Evolutionary conservation across 2,113 vertebrate genomes (phyloP).

Genomic region (Sinocyclocheilus rhinocerous): DNA sequence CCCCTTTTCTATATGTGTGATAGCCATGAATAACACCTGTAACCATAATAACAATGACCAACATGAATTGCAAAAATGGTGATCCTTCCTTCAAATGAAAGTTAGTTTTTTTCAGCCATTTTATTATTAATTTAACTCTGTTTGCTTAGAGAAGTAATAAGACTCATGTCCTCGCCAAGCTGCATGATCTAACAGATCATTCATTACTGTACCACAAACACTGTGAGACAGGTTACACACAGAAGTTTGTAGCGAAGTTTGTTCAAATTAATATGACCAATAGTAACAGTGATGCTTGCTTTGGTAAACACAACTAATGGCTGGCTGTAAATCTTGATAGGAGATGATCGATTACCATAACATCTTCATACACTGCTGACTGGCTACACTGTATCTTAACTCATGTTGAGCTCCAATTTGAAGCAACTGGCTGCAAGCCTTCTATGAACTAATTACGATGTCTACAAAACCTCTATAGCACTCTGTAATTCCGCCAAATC

Average conservation of each 20-base stretch:
- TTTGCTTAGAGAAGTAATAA: not conserved
- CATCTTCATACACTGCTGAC: constrained; percentile 15
- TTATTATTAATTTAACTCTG: not conserved
- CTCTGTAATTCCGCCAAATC: constrained; percentile 53
- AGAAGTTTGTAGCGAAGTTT: not conserved
- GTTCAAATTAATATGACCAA: not conserved
- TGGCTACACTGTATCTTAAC: not conserved
- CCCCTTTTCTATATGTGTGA: not conserved
- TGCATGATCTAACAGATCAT: not conserved
- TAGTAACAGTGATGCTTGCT: not conserved
- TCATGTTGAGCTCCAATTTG: constrained; percentile 34
- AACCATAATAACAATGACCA: not conserved
- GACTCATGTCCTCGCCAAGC: not conserved
- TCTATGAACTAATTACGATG: constrained; percentile 35
- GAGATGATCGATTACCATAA: not conserved
- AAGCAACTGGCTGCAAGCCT: constrained; percentile 39
- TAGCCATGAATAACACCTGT: not conserved
- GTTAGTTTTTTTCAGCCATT: not conserved
- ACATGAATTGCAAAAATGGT: not conserved
- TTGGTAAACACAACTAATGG: not conserved
- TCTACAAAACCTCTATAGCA: constrained; percentile 45
- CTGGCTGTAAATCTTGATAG: not conserved
- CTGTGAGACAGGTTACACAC: not conserved
- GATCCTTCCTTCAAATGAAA: not conserved
- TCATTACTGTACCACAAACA: not conserved